A percentile compares a stretch with the other conserved stretches of the same genome.
phyloP scores from a whole-genome alignment of 2,113 vertebrate species.

The Numida meleagris region DNA sequence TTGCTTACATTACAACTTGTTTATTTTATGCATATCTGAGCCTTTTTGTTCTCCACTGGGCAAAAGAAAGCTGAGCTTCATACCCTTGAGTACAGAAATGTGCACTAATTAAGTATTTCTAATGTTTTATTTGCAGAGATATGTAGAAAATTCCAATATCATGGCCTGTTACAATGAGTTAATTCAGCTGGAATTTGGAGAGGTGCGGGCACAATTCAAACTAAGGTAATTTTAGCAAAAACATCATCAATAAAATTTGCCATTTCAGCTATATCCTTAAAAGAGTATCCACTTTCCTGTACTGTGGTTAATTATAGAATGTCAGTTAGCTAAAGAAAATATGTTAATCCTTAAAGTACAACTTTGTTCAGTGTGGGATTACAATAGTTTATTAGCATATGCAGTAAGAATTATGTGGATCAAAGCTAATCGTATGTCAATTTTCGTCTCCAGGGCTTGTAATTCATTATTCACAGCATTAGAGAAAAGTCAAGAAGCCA shows the following conservation, averaged over 20 bases:
- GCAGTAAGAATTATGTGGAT: neutral
- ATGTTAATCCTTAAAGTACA: neutral
- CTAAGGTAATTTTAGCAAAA: constrained; percentile 83
- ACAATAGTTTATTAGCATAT: neutral
- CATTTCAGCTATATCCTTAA: neutral
- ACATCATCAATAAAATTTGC: neutral
- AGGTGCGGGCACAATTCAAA: constrained; percentile 95
- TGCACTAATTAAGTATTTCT: constrained; percentile 26
- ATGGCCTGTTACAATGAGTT: constrained; percentile 98
- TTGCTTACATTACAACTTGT: neutral
- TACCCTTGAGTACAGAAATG: neutral
- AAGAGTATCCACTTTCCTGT: neutral
- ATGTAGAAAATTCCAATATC: constrained; percentile 91
- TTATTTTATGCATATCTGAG: neutral
- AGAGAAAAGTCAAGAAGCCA: constrained; percentile 97
- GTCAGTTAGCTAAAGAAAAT: neutral
- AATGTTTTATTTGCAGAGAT: constrained; percentile 83
- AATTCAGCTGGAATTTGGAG: constrained; percentile 93
- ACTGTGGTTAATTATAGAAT: neutral
- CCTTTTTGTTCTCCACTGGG: neutral
- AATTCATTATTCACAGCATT: constrained; percentile 95
- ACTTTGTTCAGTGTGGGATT: neutral
- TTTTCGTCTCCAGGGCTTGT: constrained; percentile 83
- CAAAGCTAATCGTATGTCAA: neutral
- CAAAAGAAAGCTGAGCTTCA: neutral